A percentile compares a stretch with the other conserved stretches of the same genome.
Conservation (phyloP, 92 coral and sea anemone genomes). For the Pocillopora grandis region DNA sequence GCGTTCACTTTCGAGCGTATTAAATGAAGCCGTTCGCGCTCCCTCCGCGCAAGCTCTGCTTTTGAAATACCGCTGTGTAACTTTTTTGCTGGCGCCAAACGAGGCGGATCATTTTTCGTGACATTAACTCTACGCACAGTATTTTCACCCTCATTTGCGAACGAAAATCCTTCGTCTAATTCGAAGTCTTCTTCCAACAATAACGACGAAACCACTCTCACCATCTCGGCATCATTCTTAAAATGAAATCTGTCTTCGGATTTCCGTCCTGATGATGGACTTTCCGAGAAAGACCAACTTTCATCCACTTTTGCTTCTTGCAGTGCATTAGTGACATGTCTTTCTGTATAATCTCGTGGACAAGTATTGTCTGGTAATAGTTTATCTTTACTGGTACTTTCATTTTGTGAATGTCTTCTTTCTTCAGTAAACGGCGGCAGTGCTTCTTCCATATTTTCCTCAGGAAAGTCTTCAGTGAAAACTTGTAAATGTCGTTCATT, state of each 20-base stretch:
- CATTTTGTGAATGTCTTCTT: neutral
- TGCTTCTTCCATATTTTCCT: conserved; percentile 7
- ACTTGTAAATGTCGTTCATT: conserved; percentile 13
- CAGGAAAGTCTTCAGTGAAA: neutral
- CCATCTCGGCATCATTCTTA: neutral
- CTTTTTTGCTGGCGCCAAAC: neutral
- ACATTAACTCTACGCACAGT: neutral
- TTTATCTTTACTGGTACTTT: neutral
- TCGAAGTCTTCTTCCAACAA: conserved; percentile 29
- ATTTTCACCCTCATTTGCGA: neutral
- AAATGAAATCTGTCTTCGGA: neutral
- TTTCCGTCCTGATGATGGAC: neutral
- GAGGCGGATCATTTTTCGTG: neutral
- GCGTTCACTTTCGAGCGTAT: conserved; percentile 90
- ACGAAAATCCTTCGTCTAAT: neutral
- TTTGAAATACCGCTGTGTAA: conserved; percentile 18
- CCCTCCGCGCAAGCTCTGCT: conserved; percentile 66
- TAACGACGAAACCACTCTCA: conserved; percentile 20
- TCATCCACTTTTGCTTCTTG: neutral
- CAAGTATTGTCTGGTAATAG: neutral
- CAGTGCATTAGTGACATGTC: neutral
- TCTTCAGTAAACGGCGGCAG: conserved; percentile 14
- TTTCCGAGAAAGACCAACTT: neutral
- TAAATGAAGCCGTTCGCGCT: conserved; percentile 73
- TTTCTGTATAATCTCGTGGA: neutral